Conservation (phyloP, 2,888 invertebrate species). For the Meandrusa payeni region DNA sequence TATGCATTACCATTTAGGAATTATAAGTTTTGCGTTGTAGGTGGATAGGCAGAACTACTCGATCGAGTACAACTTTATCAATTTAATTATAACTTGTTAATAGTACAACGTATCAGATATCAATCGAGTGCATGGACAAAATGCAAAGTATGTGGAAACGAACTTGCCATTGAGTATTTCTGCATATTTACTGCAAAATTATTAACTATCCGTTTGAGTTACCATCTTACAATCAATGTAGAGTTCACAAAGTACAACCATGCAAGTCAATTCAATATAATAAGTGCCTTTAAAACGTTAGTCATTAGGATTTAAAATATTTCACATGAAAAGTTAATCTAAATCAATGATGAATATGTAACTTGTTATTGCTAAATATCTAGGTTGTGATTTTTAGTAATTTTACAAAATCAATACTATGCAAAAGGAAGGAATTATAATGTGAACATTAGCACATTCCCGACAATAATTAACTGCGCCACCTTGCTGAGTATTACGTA, state of each 20-base stretch:
- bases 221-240: conserved; percentile 79
- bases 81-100: too few relatives aligned
- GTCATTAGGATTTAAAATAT: conserved; percentile 75
- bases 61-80: conserved; percentile 21
- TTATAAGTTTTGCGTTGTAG: conserved; percentile 60
- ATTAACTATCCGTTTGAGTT: conserved; percentile 70
- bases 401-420: neutral
- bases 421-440: conserved; percentile 18
- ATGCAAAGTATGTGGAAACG: neutral
- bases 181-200: conserved; percentile 50
- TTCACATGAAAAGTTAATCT: conserved; percentile 44
- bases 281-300: conserved; percentile 78
- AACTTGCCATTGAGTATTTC: conserved; percentile 43
- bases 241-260: conserved; percentile 72
- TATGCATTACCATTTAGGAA: conserved; percentile 77
- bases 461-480: conserved; percentile 16
- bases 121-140: too few relatives aligned
- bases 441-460: neutral
- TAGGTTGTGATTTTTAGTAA: conserved; percentile 57
- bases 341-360: conserved; percentile 40
- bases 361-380: conserved; percentile 50
- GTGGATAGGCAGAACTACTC: conserved; percentile 32
- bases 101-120: too few relatives aligned
- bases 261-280: conserved; percentile 72
- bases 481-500: conserved; percentile 33